Base-by-base conservation (phyloP, 2,113 vertebrate genomes). In the Heptranchias perlo region DNA sequence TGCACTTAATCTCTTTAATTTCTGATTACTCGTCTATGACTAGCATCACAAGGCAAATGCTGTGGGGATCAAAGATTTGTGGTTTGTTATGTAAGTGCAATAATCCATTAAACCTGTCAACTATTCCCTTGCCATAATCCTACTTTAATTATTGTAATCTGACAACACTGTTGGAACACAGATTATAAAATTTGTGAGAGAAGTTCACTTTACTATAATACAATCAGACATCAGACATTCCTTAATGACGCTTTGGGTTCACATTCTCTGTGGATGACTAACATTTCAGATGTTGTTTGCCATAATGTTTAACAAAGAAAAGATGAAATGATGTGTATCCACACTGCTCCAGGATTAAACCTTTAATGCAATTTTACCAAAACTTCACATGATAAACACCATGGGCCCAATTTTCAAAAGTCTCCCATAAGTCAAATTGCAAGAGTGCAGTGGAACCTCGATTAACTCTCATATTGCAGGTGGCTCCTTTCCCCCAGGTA, bases 1-100 rank as follows among this genome's bases (percentile, higher is more conserved):
- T 94, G n/a, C 18, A 67, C 61, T 94, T 91, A 58, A 91, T 91
- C 18, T 67, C n/a, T n/a, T n/a, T 95, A 49, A 95, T 95, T 69
- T 95, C 64, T 73, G 47, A 73, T 95, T 49, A 4, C 64, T 52
- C 44, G 4, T 5, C 14, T 11, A 13, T 73, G 94, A 35, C 39
- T 95, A 49, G 65, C 65, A 95, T 73, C 47, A 67, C 47, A 35
- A 35, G 47, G 47, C 47, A 52, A 35, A 73, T 67, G 25, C 7
- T 52, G 47, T 18, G 47, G 10, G 28, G 65, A 95, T 69, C 94
- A 95, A 95, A 95, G 21, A 16, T 94, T 64, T 39, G 35, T 31
- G 93, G 39, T 65, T 44, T 94, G 21, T 94, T 94, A 67, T 47
- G 16, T 0, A 18, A 49, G 47, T 95, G 94, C 4, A 35, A 69